Evolutionary conservation across 2,113 vertebrate genomes (phyloP).

Genomic region (Cathartes aura): DNA sequence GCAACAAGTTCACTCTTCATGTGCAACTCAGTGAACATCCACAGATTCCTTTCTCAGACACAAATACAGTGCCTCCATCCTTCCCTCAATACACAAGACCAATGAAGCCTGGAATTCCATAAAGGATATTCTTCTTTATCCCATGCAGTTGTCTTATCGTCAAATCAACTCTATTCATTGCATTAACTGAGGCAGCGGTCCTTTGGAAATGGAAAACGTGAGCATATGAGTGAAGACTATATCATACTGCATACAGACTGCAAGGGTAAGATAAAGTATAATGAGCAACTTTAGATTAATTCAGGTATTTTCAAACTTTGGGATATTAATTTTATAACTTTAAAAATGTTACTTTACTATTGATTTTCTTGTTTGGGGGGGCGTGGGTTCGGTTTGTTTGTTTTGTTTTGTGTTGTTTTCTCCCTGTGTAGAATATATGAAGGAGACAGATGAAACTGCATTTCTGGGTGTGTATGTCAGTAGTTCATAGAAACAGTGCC

Average conservation of each 20-base stretch:
- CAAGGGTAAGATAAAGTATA: background rate
- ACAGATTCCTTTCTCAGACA: background rate
- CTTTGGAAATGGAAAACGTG: background rate
- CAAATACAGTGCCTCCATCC: background rate
- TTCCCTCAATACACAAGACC: background rate
- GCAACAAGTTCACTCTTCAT: background rate
- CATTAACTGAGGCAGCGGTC: background rate
- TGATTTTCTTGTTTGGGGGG: accelerated
- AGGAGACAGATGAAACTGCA: background rate
- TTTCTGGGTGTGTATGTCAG: background rate
- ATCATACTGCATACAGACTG: background rate
- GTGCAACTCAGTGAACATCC: background rate
- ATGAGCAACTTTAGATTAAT: background rate
- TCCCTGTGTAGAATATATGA: background rate
- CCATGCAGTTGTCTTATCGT: background rate
- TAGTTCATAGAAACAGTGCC: conserved; percentile 70
- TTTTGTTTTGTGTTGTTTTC: background rate
- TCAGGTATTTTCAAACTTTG: background rate
- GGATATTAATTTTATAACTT: background rate
- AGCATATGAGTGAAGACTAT: background rate
- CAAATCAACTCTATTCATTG: background rate
- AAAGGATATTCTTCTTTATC: background rate
- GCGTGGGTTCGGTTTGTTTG: accelerated
- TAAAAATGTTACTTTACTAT: background rate
- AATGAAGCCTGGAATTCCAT: background rate